These are phyloP conservation scores for Seriola dumerili DNA, from an alignment of 2,113 vertebrate species.

Conservation along the genomic window DNA sequence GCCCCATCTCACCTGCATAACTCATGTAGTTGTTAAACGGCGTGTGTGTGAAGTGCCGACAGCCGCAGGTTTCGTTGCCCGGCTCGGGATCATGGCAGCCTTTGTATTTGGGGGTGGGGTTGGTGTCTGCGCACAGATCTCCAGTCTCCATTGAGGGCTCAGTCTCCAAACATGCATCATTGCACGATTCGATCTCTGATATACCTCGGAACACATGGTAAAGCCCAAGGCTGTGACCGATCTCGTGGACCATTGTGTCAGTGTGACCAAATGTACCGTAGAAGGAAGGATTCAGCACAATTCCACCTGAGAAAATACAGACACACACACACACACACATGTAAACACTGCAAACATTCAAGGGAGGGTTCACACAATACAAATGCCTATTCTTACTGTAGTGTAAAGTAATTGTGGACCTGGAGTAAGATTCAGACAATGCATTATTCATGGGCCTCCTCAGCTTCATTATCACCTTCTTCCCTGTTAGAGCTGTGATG, in stretches of 20 bases:
- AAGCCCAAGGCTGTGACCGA: slow-evolving; percentile 96
- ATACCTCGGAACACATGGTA: slow-evolving; percentile 98
- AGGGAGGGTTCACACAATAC: slow-evolving; percentile 9
- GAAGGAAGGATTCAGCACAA: slow-evolving; percentile 97
- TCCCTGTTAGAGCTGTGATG: slow-evolving; percentile 46
- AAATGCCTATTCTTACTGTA: slow-evolving; percentile 26
- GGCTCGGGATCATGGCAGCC: slow-evolving; percentile 93
- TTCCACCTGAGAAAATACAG: slow-evolving; percentile 87
- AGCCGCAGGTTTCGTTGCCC: slow-evolving; percentile 95
- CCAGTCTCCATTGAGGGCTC: slow-evolving; percentile 97
- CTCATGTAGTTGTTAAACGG: slow-evolving; percentile 99
- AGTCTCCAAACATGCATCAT: slow-evolving; percentile 95
- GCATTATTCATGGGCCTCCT: slow-evolving; percentile 60
- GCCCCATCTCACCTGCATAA: slow-evolving; percentile 90
- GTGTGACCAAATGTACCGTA: slow-evolving; percentile 96
- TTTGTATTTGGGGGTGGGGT: slow-evolving; percentile 96
- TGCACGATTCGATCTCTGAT: slow-evolving; percentile 97
- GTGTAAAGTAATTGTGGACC: slow-evolving; percentile 26
- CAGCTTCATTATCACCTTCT: slow-evolving; percentile 68
- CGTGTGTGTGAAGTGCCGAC: slow-evolving; percentile 90
- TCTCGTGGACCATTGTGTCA: slow-evolving; percentile 98
- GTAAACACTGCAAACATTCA: slow-evolving; percentile 25
- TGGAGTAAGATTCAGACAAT: slow-evolving; percentile 48
- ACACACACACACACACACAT: background rate
- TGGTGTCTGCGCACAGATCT: slow-evolving; percentile 96